Evolutionary conservation across 2,113 vertebrate genomes (phyloP), one percentile per base, ranked within the genome.

Genomic region (Rhinoptilus africanus): DNA sequence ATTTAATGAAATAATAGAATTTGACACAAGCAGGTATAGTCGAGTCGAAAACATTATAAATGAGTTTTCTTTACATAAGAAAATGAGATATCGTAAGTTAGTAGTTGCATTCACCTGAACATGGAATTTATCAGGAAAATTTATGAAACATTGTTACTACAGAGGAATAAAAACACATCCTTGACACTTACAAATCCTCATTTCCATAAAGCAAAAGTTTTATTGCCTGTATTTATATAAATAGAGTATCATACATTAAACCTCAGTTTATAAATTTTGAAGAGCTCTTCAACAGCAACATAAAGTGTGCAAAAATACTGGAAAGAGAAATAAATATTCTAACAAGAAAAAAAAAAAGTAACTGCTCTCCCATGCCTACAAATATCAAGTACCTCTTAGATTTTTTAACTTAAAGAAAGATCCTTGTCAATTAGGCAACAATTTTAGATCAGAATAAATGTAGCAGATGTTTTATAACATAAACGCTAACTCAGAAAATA

Each of bases 271-370:
- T 50, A 92, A 93, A 87, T 79, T 92, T 51, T 85, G 59, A 83
- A 95, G 39, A 91, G 53, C 39, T 92, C 41, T 93, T 97, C 35
- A 83, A 95, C 66, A 88, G 78, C 87, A 93, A 95, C 48, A 73
- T 37, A 37, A 89, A 79, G 39, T 63, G 72, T 90, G 80, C 84
- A 94, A 96, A 92, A 88, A 88, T 19, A 97, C 41, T 37, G 30
- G 64, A 75, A 85, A 94, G 79, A 92, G 39, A 96, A 96, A 96
- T 93, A 96, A 97, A 94, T 97, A 97, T 23, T 78, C 30, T 63
- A 78, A 63, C 34, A 89, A 79, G 17, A 20, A 89, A 77, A 51
- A 56, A 56, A n/a, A 51, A 77, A 41, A 64, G 9, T 14, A 84
- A 75, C 60, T 62, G 28, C 26, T 75, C 39, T 85, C 41, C 80